These are phyloP conservation scores for Melanotaenia pygmaea DNA, from an alignment of 2,797 vertebrate genomes.

Conservation along the genomic window DNA sequence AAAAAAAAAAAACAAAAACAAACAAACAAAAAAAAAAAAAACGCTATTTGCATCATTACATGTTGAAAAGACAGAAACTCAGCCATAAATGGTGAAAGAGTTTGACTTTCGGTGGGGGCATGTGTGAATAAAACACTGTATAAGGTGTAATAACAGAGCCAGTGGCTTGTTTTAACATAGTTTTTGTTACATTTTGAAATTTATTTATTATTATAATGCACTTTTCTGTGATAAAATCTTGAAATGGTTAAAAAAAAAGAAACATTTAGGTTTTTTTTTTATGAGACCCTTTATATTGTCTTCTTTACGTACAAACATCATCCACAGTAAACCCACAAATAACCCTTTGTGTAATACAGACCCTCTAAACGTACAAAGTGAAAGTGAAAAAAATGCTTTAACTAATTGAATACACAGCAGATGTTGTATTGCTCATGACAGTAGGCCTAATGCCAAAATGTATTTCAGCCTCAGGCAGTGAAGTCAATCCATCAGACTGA, in stretches of 20 bases:
- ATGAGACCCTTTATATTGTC: background rate
- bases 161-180: background rate
- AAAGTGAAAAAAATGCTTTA: slow-evolving; percentile 20
- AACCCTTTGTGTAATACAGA: slow-evolving; percentile 44
- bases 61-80: slow-evolving; percentile 17
- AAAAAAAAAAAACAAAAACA: slow-evolving; percentile 4
- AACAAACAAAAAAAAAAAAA: slow-evolving; percentile 11
- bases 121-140: slow-evolving; percentile 19
- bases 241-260: background rate
- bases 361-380: slow-evolving; percentile 22
- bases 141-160: slow-evolving; percentile 29
- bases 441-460: slow-evolving; percentile 16
- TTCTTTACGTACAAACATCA: slow-evolving; percentile 30
- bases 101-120: slow-evolving; percentile 3
- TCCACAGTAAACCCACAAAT: slow-evolving; percentile 50
- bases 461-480: slow-evolving; percentile 31
- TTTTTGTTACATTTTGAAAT: slow-evolving; percentile 20
- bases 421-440: slow-evolving; percentile 54
- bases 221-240: slow-evolving; percentile 23
- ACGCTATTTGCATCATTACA: slow-evolving; percentile 27
- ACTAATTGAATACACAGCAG: slow-evolving; percentile 32
- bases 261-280: slow-evolving; percentile 1
- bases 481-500: slow-evolving; percentile 39
- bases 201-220: slow-evolving; percentile 2
- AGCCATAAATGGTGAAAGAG: slow-evolving; percentile 57